Conservation (phyloP, 2,113 vertebrate genomes). For the Entelurus aequoreus region DNA sequence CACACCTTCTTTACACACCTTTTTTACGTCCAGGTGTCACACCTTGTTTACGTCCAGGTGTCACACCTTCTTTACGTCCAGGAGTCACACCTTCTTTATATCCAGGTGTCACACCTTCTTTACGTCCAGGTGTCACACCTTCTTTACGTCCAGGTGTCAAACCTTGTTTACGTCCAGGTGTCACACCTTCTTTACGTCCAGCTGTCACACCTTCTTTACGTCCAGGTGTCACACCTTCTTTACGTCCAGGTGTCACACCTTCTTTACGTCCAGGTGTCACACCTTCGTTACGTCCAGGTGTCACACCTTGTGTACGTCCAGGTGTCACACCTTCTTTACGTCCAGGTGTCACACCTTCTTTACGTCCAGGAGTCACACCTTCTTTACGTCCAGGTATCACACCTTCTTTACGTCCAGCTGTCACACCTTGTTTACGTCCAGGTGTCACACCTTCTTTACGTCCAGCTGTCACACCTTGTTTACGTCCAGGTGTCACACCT, state of each 20-base stretch:
- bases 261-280: conserved; percentile 26
- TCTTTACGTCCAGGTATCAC: conserved; percentile 27
- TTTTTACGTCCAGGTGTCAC: conserved; percentile 28
- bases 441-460: too few species aligned
- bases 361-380: conserved; percentile 27
- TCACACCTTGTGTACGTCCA: conserved; percentile 27
- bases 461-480: conserved; percentile 28
- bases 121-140: conserved; percentile 29
- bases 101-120: conserved; percentile 28
- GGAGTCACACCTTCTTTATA: too few species aligned
- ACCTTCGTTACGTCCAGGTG: too few species aligned
- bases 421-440: conserved; percentile 28
- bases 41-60: conserved; percentile 27
- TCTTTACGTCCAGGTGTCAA: conserved; percentile 28
- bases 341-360: conserved; percentile 28
- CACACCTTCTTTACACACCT: too few species aligned
- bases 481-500: conserved; percentile 29
- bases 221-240: conserved; percentile 28
- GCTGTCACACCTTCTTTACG: conserved; percentile 26
- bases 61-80: conserved; percentile 27
- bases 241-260: conserved; percentile 29
- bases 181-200: conserved; percentile 27
- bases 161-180: conserved; percentile 27
- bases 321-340: conserved; percentile 26
- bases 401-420: conserved; percentile 27